phyloP scores from a whole-genome alignment of 2,113 vertebrate genomes.

The Dipodomys stephensi region DNA sequence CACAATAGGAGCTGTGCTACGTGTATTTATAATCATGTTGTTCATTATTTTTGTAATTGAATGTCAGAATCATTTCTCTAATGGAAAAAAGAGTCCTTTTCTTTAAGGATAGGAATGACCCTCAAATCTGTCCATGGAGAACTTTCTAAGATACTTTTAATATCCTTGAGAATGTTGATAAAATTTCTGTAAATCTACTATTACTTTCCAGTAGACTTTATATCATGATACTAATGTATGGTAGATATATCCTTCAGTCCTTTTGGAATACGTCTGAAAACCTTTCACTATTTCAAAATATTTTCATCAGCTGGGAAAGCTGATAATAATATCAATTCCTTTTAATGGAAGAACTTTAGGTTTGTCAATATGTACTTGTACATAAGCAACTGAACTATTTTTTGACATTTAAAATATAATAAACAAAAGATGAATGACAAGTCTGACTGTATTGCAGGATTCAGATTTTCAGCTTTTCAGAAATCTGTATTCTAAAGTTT shows the following conservation, averaged over 20 bases:
- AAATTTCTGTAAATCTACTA: constrained; percentile 63
- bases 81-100: constrained; percentile 44
- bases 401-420: constrained; percentile 66
- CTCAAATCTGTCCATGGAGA: constrained; percentile 41
- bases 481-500: constrained; percentile 49
- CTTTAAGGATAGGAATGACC: constrained; percentile 55
- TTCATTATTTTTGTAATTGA: constrained; percentile 57
- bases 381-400: constrained; percentile 4
- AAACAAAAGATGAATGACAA: constrained; percentile 52
- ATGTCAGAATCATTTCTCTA: constrained; percentile 56
- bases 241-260: constrained; percentile 47
- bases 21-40: constrained; percentile 48
- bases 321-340: constrained; percentile 23
- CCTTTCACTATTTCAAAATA: constrained; percentile 56
- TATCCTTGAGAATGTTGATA: constrained; percentile 66
- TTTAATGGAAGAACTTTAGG: constrained; percentile 41
- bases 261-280: constrained; percentile 44
- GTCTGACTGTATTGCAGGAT: constrained; percentile 24
- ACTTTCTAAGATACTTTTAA: constrained; percentile 58
- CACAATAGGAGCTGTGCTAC: neutral
- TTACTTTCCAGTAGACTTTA: constrained; percentile 49
- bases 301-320: constrained; percentile 31
- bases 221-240: constrained; percentile 45
- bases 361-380: neutral
- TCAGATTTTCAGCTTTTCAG: constrained; percentile 53